These are phyloP conservation scores for Ormyrus thymus DNA, from an alignment of 2,888 invertebrate genomes.

Conservation along the genomic window DNA sequence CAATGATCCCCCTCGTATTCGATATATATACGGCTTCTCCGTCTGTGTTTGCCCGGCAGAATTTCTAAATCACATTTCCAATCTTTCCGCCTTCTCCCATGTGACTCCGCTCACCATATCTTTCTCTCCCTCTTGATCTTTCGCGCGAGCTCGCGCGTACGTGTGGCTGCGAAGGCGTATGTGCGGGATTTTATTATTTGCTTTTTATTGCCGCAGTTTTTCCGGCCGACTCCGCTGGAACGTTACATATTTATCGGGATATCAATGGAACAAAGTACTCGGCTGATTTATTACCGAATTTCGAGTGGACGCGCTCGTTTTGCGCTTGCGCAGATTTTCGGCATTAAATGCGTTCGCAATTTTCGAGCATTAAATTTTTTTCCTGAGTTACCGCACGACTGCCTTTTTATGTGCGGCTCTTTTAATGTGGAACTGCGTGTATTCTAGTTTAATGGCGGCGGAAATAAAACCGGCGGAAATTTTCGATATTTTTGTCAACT, in stretches of 20 bases:
- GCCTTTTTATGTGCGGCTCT: no score
- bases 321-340: no score
- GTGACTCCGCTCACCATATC: neutral
- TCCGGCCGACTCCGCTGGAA: neutral
- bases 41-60: neutral
- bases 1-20: slow-evolving; percentile 27
- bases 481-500: no score
- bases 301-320: neutral
- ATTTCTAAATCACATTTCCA: slow-evolving; percentile 40
- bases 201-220: slow-evolving; percentile 10
- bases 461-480: no score
- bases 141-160: neutral
- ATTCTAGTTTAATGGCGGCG: no score
- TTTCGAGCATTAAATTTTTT: no score
- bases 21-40: neutral
- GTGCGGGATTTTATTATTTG: slow-evolving; percentile 19
- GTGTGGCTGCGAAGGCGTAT: neutral
- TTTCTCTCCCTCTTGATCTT: slow-evolving; percentile 3
- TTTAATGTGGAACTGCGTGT: no score
- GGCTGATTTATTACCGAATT: slow-evolving; percentile 9
- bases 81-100: slow-evolving; percentile 27
- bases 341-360: no score
- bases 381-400: no score
- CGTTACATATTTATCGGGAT: slow-evolving; percentile 25
- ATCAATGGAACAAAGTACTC: slow-evolving; percentile 1